Base-by-base conservation (phyloP, 1,140 invertebrate species). In the Listronotus oregonensis region DNA sequence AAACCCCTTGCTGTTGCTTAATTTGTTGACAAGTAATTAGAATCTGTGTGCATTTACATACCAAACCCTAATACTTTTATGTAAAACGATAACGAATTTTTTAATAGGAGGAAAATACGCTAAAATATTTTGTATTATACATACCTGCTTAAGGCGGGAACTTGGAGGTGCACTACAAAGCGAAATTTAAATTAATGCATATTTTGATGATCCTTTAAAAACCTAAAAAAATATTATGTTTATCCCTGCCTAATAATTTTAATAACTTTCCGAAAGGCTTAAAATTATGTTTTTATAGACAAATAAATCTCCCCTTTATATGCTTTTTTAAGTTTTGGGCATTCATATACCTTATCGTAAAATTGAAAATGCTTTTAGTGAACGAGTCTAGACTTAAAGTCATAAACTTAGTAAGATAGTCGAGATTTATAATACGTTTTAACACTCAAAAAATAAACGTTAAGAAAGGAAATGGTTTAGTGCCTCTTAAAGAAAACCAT, bases 311-410 rank as follows among this genome's bases (percentile, higher is more conserved):
- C 12, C 56, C 56, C 56, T 47, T 50, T 21, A n/a, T n/a, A n/a
- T n/a, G 9, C 17, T 11, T 15, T 44, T 15, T 11, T 10, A 27
- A 31, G 37, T 59, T 34, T 59, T 37, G 43, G 56, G 42, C 46
- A 59, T 49, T 59, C 56, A 59, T 59, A 49, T 47, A 21, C 56
- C 56, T 59, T 59, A 59, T 59, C 56, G 44, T 59, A 59, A 59
- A 59, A 59, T 59, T 59, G 56, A 47, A 59, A 59, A 59, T 49
- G 43, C 56, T 59, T 49, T 59, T 59, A 59, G 17, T 42, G 56
- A 59, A 49, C 15, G 43, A 31, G 56, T 59, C 56, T 59, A 59
- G 56, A 59, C 56, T 47, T 37, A 32, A 31, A 59, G 56, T 46
- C 56, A 59, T 59, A 59, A 59, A 59, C 43, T 59, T 14, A 43